Percentiles rank a stretch among this genome's conserved stretches.
Evolutionary conservation across 1,140 invertebrate species (phyloP).

Genomic region (Penaeus chinensis): DNA sequence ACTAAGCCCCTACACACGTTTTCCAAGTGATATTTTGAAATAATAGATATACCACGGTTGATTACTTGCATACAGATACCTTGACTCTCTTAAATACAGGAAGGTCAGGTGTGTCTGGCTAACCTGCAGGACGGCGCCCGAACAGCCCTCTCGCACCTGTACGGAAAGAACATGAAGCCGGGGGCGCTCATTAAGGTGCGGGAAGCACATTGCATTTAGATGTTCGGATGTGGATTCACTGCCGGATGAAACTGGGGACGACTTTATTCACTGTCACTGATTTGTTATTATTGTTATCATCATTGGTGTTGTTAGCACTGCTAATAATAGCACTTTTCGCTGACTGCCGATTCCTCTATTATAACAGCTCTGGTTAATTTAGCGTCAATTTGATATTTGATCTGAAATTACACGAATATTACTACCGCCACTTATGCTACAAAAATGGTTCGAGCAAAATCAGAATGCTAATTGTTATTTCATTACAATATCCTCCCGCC

Average conservation of each 20-base stretch:
- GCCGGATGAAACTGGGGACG: too few relatives aligned
- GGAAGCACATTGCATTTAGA: slow-evolving; percentile 46
- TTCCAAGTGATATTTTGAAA: too few relatives aligned
- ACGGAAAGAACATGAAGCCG: slow-evolving; percentile 73
- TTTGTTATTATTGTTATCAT: background rate
- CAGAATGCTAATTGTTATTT: too few relatives aligned
- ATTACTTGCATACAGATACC: background rate
- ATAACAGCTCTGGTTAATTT: slow-evolving; percentile 30
- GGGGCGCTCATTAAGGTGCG: slow-evolving; percentile 71
- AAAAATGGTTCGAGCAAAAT: too few relatives aligned
- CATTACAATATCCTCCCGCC: too few relatives aligned
- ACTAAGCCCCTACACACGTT: too few relatives aligned
- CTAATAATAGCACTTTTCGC: background rate
- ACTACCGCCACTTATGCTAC: background rate
- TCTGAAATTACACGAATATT: too few relatives aligned
- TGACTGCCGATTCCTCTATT: background rate
- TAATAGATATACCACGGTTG: too few relatives aligned
- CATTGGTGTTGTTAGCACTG: background rate
- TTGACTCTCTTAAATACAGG: slow-evolving; percentile 65
- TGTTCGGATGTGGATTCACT: background rate
- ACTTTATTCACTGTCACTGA: too few relatives aligned
- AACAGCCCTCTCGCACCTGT: slow-evolving; percentile 71
- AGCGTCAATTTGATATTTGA: too few relatives aligned
- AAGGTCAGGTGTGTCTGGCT: slow-evolving; percentile 72
- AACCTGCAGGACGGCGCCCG: slow-evolving; percentile 74